These are phyloP conservation scores for Halcyon chelicuti DNA, from an alignment of 2,797 vertebrate genomes.

Conservation along the genomic window DNA sequence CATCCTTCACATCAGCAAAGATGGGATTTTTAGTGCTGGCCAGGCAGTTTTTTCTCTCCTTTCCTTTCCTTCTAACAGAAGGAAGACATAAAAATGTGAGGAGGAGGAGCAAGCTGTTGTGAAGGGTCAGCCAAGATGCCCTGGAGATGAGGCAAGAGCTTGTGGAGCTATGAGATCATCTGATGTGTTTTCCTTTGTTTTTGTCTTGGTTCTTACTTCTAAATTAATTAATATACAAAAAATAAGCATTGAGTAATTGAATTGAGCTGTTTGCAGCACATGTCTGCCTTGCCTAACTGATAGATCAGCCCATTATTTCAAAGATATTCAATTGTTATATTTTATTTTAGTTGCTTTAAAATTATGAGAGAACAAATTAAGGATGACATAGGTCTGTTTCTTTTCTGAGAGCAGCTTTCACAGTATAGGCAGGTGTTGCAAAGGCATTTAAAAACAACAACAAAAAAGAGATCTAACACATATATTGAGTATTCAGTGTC, in stretches of 20 bases:
- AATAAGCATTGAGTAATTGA: constrained; percentile 28
- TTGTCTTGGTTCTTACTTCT: constrained; percentile 25
- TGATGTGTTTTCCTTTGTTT: constrained; percentile 45
- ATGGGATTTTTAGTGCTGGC: background rate
- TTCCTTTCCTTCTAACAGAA: background rate
- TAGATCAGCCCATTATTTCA: background rate
- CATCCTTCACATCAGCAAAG: constrained; percentile 12
- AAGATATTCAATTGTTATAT: background rate
- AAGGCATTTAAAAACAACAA: background rate
- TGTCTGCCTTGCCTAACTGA: constrained; percentile 17
- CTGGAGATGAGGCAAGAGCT: constrained; percentile 21
- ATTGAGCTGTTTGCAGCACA: background rate
- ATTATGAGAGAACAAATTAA: background rate
- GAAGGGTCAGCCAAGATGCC: constrained; percentile 20
- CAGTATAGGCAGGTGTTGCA: background rate
- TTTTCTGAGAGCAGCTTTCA: background rate
- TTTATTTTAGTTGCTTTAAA: constrained; percentile 12
- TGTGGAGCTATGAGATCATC: background rate
- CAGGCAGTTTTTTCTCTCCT: background rate
- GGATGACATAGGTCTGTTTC: background rate
- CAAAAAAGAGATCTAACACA: background rate
- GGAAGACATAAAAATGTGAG: background rate
- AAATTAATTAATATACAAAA: constrained; percentile 44
- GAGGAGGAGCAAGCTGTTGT: constrained; percentile 4
- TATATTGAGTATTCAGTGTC: background rate